These are phyloP conservation scores for Platyscapa corneri DNA, from an alignment of 1,140 invertebrate genomes.

Conservation along the genomic window DNA sequence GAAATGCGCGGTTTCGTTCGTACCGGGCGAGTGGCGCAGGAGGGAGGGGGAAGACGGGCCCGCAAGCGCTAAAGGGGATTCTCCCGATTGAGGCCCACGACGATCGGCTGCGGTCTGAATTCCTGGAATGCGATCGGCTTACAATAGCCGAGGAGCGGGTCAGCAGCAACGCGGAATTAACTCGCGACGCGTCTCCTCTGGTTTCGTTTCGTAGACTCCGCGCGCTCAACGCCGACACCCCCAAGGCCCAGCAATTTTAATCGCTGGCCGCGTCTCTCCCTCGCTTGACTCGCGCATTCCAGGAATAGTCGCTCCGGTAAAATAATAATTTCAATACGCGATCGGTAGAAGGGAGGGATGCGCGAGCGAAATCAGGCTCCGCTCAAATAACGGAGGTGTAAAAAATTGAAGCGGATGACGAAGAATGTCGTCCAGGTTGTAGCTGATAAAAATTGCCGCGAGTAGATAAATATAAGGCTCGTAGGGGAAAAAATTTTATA, in stretches of 20 bases:
- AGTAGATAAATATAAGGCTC: conserved; percentile 38
- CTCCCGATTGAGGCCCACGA: conserved; percentile 13
- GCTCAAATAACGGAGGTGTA: neutral
- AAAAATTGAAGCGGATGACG: neutral
- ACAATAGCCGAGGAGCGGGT: conserved; percentile 8
- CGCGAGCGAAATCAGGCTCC: too few relatives aligned
- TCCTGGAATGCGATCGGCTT: conserved; percentile 36
- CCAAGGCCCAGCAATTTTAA: neutral
- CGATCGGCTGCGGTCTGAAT: conserved; percentile 23
- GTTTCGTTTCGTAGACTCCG: neutral
- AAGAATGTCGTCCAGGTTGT: neutral
- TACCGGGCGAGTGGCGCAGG: neutral
- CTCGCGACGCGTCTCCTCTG: conserved; percentile 14
- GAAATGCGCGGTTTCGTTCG: neutral
- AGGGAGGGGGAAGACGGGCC: neutral
- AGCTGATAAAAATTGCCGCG: conserved; percentile 2
- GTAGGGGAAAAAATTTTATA: conserved; percentile 34
- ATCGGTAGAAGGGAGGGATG: too few relatives aligned
- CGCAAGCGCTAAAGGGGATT: neutral
- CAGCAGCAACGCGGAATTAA: neutral
- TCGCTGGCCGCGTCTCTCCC: neutral
- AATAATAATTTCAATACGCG: too few relatives aligned
- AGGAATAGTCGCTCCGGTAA: too few relatives aligned
- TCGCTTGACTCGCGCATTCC: too few relatives aligned
- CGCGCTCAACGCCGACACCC: neutral